phyloP scores from a whole-genome alignment of 1,140 invertebrate genomes.

The Brachionus plicatilis region DNA sequence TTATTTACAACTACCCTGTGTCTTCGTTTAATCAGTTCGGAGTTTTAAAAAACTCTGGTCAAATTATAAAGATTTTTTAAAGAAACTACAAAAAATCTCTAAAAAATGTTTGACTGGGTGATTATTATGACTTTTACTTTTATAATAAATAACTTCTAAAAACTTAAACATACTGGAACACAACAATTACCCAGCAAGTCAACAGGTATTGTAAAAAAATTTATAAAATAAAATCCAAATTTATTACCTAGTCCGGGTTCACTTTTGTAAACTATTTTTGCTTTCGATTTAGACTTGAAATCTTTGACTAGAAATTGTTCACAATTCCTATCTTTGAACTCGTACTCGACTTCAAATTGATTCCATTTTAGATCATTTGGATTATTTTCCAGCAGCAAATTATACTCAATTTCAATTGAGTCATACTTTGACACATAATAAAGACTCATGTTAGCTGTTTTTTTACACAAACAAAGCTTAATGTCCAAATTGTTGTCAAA shows the following conservation, averaged over 20 bases:
- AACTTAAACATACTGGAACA: too few species aligned
- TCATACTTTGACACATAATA: slow-evolving; percentile 37
- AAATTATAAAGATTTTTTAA: too few species aligned
- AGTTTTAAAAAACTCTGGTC: too few species aligned
- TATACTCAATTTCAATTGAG: slow-evolving; percentile 31
- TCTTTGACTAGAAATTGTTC: background rate
- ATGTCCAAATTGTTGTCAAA: background rate
- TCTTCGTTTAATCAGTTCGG: too few species aligned
- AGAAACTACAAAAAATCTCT: too few species aligned
- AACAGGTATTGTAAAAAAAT: too few species aligned
- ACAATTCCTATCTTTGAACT: slow-evolving; percentile 18
- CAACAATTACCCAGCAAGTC: too few species aligned
- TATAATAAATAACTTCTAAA: too few species aligned
- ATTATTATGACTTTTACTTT: too few species aligned
- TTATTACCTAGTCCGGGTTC: background rate
- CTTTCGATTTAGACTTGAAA: slow-evolving; percentile 12
- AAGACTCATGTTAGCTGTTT: background rate
- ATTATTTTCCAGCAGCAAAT: background rate
- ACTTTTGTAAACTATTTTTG: background rate
- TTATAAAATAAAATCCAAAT: background rate
- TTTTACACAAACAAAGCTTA: slow-evolving; percentile 15
- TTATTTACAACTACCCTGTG: too few species aligned
- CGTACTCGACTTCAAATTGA: slow-evolving; percentile 18
- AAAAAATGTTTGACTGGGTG: too few species aligned
- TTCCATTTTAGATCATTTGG: background rate